Percentiles rank a stretch among this genome's conserved stretches.
Evolutionary conservation across 2,797 vertebrate genomes (phyloP).

Genomic region (Lithobates pipiens): DNA sequence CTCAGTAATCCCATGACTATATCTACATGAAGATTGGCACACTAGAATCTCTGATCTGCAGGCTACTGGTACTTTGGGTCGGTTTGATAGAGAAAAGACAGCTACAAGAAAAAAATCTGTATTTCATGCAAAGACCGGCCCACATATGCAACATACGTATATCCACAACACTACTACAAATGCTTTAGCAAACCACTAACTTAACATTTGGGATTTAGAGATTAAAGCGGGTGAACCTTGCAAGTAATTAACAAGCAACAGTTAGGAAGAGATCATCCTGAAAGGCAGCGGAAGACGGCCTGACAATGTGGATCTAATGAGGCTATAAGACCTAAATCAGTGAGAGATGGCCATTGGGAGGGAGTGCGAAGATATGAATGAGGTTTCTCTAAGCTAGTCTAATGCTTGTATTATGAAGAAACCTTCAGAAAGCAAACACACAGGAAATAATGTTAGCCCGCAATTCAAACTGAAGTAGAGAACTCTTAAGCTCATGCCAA

Average conservation of each 20-base stretch:
- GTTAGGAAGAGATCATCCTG: slow-evolving; percentile 31
- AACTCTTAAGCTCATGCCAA: slow-evolving; percentile 36
- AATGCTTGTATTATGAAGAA: slow-evolving; percentile 32
- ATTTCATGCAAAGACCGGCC: too few species aligned
- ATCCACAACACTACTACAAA: neutral
- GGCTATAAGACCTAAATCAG: slow-evolving; percentile 22
- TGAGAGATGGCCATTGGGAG: slow-evolving; percentile 40
- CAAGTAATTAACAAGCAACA: slow-evolving; percentile 37
- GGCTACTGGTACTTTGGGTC: too few species aligned
- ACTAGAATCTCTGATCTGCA: too few species aligned
- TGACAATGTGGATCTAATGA: slow-evolving; percentile 45
- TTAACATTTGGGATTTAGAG: slow-evolving; percentile 10
- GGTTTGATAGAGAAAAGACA: too few species aligned
- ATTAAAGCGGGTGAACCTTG: neutral
- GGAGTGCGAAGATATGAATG: slow-evolving; percentile 16
- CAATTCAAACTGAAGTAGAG: slow-evolving; percentile 10
- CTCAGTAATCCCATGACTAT: too few species aligned
- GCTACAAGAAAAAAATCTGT: too few species aligned
- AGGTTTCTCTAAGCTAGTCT: slow-evolving; percentile 11
- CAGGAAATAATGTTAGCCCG: slow-evolving; percentile 20
- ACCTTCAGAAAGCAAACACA: slow-evolving; percentile 33
- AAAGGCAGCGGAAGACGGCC: slow-evolving; percentile 7
- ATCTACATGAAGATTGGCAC: too few species aligned
- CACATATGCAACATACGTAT: too few species aligned
- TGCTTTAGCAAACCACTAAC: neutral